Conservation (phyloP, 2,888 invertebrate species). For the Cephus sareptanus region DNA sequence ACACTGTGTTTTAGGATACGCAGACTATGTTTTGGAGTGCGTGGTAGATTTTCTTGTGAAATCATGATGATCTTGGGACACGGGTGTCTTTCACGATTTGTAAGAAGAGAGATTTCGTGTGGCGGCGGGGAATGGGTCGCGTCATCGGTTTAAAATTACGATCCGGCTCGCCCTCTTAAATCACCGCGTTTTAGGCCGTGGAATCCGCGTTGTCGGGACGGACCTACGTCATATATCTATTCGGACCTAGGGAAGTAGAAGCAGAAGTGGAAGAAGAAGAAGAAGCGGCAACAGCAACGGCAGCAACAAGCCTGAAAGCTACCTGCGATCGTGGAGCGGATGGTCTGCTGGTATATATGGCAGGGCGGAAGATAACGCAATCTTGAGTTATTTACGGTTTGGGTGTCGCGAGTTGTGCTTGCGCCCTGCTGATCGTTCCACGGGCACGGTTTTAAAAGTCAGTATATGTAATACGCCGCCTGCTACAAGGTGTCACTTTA, state of each 20-base stretch:
- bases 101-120: neutral
- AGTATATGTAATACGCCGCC: constrained; percentile 6
- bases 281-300: neutral
- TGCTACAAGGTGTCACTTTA: too few relatives aligned
- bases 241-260: constrained; percentile 8
- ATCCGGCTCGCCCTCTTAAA: constrained; percentile 24
- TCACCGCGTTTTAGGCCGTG: constrained; percentile 14
- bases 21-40: too few relatives aligned
- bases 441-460: constrained; percentile 14
- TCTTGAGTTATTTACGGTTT: constrained; percentile 50
- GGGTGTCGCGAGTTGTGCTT: constrained; percentile 32
- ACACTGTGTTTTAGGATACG: too few relatives aligned
- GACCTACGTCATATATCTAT: constrained; percentile 11
- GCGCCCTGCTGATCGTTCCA: constrained; percentile 22
- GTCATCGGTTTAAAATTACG: constrained; percentile 25
- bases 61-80: neutral
- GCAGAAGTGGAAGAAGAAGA: constrained; percentile 10
- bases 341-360: constrained; percentile 1
- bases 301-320: neutral
- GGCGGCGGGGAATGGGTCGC: constrained; percentile 1
- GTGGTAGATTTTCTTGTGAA: neutral
- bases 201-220: neutral
- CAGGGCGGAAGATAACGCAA: constrained; percentile 42
- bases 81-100: neutral
- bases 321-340: constrained; percentile 5